Base-by-base conservation (phyloP, 2,888 invertebrate species). In the Pseudococcus longispinus region DNA sequence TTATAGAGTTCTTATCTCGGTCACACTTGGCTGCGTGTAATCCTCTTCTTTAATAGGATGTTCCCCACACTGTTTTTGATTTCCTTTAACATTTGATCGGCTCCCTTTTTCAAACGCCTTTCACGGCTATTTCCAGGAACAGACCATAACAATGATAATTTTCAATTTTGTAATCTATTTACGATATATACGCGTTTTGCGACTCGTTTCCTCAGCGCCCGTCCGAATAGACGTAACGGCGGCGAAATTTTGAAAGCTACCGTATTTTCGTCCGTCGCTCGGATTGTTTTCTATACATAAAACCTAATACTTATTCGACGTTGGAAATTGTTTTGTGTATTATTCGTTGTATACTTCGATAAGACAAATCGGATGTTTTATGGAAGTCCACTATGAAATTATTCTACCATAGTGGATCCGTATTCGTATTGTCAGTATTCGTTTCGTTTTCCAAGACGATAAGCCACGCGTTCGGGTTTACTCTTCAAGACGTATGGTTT, bases 11-110 rank as follows among this genome's bases (percentile, higher is more conserved):
- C 86, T 86, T 86, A 86, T 86, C 86, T 86, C 86, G 55, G 80
- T 86, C 80, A 86, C 86, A 80, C 86, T 86, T 86, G 86, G 86
- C 86, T 86, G 86, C 86, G 86, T 86, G 86, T 86, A 86, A 77
- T 86, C 86, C 77, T 85, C 60, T 85, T 85, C 84, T 85, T 86
- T 86, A 86, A 86, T 86, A 86, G 77, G 80, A 86, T 86, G 77
- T 86, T 77, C 46, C 86, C 84, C 42, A 85, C 84, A 44, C 84
- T 70, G 84, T 85, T 85, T 85, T 85, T 85, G 84, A 85, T 85
- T 85, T 85, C 84, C 84, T 85, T 85, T 85, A 85, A 85, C 84
- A 85, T 85, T 85, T 85, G 84, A 85, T 85, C 70, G 44, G 84
- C 65, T 65, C 65, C 44, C 32, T 65, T 85, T 60, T 84, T 32